phyloP scores from a whole-genome alignment of 2,888 invertebrate genomes.

The Synergus itoensis region DNA sequence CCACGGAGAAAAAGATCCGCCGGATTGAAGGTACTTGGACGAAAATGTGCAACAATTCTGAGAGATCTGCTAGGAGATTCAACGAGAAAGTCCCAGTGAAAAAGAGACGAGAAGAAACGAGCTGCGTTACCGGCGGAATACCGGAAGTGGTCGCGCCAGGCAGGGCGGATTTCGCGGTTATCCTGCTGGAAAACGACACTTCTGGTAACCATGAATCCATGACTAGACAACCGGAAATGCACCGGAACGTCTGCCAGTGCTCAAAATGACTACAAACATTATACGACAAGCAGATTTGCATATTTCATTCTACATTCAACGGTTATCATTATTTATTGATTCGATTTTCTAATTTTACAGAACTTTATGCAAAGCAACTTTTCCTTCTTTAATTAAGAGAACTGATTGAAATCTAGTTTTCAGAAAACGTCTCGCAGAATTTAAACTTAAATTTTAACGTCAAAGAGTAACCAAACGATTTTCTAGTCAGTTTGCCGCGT shows the following conservation, averaged over 20 bases:
- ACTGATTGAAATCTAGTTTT: not conserved
- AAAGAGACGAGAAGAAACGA: conserved; percentile 42
- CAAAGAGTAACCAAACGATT: not conserved
- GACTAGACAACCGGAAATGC: conserved; percentile 58
- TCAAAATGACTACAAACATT: conserved; percentile 5
- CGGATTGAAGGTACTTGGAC: not conserved
- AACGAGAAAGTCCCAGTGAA: conserved; percentile 32
- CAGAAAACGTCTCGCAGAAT: not conserved
- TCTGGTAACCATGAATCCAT: conserved; percentile 56
- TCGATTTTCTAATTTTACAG: not conserved
- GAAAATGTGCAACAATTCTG: conserved; percentile 8
- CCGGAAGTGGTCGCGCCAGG: conserved; percentile 57
- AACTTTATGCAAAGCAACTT: not conserved
- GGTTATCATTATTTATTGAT: conserved; percentile 29
- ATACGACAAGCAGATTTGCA: conserved; percentile 27
- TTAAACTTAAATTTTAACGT: conserved; percentile 9
- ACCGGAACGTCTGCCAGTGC: conserved; percentile 45
- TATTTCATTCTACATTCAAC: conserved; percentile 22
- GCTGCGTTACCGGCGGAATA: conserved; percentile 32
- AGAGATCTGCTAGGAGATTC: conserved; percentile 29
- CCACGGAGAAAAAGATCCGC: conserved; percentile 7
- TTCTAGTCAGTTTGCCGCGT: conserved; percentile 15
- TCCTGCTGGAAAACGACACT: conserved; percentile 62
- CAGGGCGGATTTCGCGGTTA: conserved; percentile 57
- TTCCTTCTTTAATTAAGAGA: not conserved